These are phyloP conservation scores for Chrysomallon squamiferum DNA, from an alignment of 1,140 invertebrate species.

Conservation along the genomic window DNA sequence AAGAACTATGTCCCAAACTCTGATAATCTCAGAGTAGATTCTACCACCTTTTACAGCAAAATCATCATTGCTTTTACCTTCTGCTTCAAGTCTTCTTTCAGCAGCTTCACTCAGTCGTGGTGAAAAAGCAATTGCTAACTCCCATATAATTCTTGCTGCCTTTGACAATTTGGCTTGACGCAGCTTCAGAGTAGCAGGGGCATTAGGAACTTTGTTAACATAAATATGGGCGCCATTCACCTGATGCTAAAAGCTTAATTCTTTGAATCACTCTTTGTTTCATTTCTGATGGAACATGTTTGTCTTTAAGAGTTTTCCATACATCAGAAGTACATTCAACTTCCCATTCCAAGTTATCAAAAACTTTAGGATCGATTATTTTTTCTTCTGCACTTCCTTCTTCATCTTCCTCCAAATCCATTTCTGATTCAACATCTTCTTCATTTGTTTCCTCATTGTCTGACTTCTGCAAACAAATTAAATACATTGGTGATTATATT, in stretches of 20 bases:
- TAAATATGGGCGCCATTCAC: slow-evolving; percentile 44
- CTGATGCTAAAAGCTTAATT: slow-evolving; percentile 46
- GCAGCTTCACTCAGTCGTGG: slow-evolving; percentile 45
- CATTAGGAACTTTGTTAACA: slow-evolving; percentile 30
- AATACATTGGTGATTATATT: too few relatives aligned
- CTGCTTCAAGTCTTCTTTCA: slow-evolving; percentile 29
- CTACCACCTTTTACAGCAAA: slow-evolving; percentile 31
- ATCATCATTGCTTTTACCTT: slow-evolving; percentile 13
- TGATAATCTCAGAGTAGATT: slow-evolving; percentile 56
- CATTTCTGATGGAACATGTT: slow-evolving; percentile 32
- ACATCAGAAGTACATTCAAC: slow-evolving; percentile 57
- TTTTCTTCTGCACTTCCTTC: slow-evolving; percentile 16
- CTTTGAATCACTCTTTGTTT: slow-evolving; percentile 40
- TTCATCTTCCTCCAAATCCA: slow-evolving; percentile 17
- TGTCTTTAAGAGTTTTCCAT: slow-evolving; percentile 45
- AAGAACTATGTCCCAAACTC: slow-evolving; percentile 57
- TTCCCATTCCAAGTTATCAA: slow-evolving; percentile 58
- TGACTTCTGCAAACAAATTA: too few relatives aligned
- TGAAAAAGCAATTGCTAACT: slow-evolving; percentile 55
- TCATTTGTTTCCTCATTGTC: slow-evolving; percentile 6
- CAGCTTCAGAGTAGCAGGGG: slow-evolving; percentile 40
- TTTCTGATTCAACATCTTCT: slow-evolving; percentile 1
- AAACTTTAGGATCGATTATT: slow-evolving; percentile 23
- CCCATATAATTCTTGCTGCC: slow-evolving; percentile 48
- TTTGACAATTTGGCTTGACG: slow-evolving; percentile 47